Percentiles rank a stretch among this genome's conserved stretches.
Evolutionary conservation across 2,113 vertebrate species (phyloP).

Genomic region (Scopus umbretta): DNA sequence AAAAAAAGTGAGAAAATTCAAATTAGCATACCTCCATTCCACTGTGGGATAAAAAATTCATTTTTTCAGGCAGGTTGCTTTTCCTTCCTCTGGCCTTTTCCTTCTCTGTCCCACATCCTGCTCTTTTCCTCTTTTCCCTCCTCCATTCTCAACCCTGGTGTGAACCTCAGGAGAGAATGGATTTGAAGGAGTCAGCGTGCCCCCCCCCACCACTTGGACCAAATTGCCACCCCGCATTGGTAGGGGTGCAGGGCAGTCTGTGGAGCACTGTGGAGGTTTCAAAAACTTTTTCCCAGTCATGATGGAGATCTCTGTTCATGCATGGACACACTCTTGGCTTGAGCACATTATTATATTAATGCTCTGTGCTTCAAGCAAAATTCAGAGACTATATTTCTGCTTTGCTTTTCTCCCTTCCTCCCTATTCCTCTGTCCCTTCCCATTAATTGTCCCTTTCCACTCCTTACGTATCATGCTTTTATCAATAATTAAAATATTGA

Average conservation of each 20-base stretch:
- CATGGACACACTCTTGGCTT: background rate
- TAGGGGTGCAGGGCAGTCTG: background rate
- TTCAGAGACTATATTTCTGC: background rate
- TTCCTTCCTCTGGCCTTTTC: background rate
- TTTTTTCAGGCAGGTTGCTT: background rate
- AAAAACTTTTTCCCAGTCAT: background rate
- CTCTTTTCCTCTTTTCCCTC: background rate
- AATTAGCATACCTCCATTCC: background rate
- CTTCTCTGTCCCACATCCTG: background rate
- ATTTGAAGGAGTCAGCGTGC: background rate
- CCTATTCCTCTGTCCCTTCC: background rate
- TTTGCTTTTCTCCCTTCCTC: background rate
- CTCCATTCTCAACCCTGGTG: background rate
- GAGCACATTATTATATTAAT: background rate
- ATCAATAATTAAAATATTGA: background rate
- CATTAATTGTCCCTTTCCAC: background rate
- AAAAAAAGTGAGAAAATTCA: background rate
- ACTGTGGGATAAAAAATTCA: background rate
- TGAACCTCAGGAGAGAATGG: background rate
- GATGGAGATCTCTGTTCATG: background rate
- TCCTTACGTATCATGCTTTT: background rate
- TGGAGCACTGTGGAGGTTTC: background rate
- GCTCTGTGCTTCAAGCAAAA: background rate
- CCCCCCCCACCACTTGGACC: accelerated
- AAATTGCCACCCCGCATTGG: background rate